These are phyloP conservation scores for Microchrysa polita DNA, from an alignment of 2,888 invertebrate genomes.

Conservation along the genomic window DNA sequence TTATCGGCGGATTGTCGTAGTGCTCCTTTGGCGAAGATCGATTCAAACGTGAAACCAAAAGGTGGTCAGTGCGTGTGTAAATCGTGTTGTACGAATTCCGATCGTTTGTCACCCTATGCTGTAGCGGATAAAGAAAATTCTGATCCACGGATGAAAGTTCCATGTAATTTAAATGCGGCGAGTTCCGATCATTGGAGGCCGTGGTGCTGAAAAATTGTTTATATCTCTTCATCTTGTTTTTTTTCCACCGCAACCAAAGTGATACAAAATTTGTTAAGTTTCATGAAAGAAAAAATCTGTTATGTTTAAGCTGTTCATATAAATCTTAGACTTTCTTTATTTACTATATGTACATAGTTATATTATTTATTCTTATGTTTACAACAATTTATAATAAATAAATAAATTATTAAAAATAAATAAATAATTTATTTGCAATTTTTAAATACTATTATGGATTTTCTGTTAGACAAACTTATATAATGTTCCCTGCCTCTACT, in stretches of 20 bases:
- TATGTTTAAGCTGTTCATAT: slow-evolving; percentile 12
- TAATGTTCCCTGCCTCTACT: too few species aligned
- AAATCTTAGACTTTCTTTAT: slow-evolving; percentile 27
- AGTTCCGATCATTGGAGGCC: slow-evolving; percentile 32
- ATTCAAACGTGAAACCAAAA: not conserved
- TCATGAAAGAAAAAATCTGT: slow-evolving; percentile 12
- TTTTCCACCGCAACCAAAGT: too few species aligned
- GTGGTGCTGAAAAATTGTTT: not conserved
- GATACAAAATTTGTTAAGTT: slow-evolving; percentile 17
- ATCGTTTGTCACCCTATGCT: too few species aligned
- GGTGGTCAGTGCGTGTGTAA: too few species aligned
- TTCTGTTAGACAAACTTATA: not conserved
- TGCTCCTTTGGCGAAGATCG: slow-evolving; percentile 2
- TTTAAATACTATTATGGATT: not conserved
- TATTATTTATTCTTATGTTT: slow-evolving; percentile 29
- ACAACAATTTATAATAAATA: not conserved
- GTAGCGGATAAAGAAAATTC: slow-evolving; percentile 20
- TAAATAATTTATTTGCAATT: slow-evolving; percentile 24
- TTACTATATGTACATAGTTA: slow-evolving; percentile 37
- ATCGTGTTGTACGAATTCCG: too few species aligned
- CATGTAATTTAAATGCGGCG: not conserved
- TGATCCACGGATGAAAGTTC: not conserved
- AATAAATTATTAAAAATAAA: slow-evolving; percentile 32
- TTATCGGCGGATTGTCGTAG: not conserved
- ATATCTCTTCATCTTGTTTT: too few species aligned